Base-by-base conservation (phyloP, 1,140 invertebrate genomes). In the Drosophila watanabei region DNA sequence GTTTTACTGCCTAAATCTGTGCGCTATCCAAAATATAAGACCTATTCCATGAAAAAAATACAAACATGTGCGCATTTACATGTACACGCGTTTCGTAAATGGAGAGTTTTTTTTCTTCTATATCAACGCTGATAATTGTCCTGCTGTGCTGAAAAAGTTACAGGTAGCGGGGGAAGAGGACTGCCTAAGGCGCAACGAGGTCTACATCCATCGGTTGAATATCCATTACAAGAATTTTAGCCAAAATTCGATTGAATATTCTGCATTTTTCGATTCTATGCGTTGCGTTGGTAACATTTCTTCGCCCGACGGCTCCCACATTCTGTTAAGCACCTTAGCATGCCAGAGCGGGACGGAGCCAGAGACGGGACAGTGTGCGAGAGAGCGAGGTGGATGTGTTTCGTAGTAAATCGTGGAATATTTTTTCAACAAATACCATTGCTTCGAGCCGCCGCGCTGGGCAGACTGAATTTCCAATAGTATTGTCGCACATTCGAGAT, bases 401-500 rank as follows among this genome's bases (percentile, higher is more conserved):
- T 33, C 18, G 58, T 14, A 65, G 63, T 28, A 63, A 65, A 43
- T 63, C 28, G 63, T 62, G 16, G 41, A 43, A 66, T 66, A 63
- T 35, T 66, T 66, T 66, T 66, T 33, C 41, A 64, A 65, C 63
- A 66, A 62, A 64, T 59, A 63, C 63, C 61, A 45, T 58, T 62
- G 79, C 83, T 75, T 70, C 75, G 80, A 75, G 56, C 78, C 86
- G 86, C 73, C 86, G 86, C 73, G 85, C 85, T 90, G 81, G 82
- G 85, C 85, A 80, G 86, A 89, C 85, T 89, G 85, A 89, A 90
- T 57, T 57, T 57, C 54, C 54, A 57, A 57, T 52, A 59, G 71
- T 58, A 64, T 88, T 85, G 83, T 79, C 86, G 76, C 80, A 85
- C 85, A 81, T 85, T 89, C 66, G 68, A 89, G 81, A 90, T 90